Conservation (phyloP, 2,888 invertebrate genomes). For the Sesia apiformis region DNA sequence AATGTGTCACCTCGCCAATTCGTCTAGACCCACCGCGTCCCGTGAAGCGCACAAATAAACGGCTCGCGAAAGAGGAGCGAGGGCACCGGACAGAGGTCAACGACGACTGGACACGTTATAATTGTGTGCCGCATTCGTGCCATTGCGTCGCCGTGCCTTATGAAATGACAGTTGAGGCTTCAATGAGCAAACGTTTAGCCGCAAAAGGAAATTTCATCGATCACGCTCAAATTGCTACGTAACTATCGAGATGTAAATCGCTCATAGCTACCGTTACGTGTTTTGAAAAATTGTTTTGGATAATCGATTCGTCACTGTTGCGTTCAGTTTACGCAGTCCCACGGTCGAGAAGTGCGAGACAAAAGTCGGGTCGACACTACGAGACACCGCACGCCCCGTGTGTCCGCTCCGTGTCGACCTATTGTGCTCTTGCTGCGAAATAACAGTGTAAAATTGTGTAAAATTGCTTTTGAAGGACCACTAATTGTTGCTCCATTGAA, state of each 20-base stretch:
- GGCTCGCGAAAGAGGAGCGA: constrained; percentile 11
- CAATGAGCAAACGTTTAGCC: constrained; percentile 61
- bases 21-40: constrained; percentile 28
- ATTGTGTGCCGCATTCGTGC: constrained; percentile 43
- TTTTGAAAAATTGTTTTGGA: constrained; percentile 66
- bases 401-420: constrained; percentile 36
- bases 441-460: constrained; percentile 33
- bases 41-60: constrained; percentile 13
- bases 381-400: constrained; percentile 15
- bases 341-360: constrained; percentile 38
- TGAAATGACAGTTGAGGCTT: constrained; percentile 69
- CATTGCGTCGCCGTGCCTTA: constrained; percentile 58
- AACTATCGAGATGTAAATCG: constrained; percentile 68
- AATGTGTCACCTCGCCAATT: constrained; percentile 57
- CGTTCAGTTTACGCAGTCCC: constrained; percentile 65
- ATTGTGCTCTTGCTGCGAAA: constrained; percentile 29
- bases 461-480: constrained; percentile 49
- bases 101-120: constrained; percentile 31
- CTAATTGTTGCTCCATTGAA: constrained; percentile 34
- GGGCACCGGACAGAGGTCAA: constrained; percentile 28
- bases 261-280: constrained; percentile 61
- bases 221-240: constrained; percentile 68
- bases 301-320: constrained; percentile 66
- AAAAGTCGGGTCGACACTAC: constrained; percentile 10
- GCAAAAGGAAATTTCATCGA: constrained; percentile 67